Base-by-base conservation (phyloP, 2,888 invertebrate genomes). In the Dasypogon diadema region DNA sequence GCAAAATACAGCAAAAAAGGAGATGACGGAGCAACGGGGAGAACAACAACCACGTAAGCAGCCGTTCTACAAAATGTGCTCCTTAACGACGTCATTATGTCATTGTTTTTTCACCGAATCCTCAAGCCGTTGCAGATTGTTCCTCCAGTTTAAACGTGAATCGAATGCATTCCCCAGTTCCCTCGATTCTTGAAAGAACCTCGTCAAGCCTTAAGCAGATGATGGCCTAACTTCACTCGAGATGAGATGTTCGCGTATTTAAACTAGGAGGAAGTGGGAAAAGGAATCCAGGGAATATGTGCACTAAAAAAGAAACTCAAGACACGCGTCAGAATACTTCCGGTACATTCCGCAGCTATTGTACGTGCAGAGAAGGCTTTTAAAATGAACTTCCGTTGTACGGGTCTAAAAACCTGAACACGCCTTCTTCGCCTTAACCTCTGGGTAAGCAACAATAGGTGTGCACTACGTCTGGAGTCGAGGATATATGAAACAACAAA, bases 251-350 rank as follows among this genome's bases (percentile, higher is more conserved):
- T 37, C 58, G 34, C 70, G 65, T 48, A 75, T 46, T 70, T 63
- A 75, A 56, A 55, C 75, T 70, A 75, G 63, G 72, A 77, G 70
- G 72, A 72, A 75, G 72, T 60, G 75, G 72, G 63, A 56, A 37
- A 72, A 63, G 75, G 75, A 70, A 77, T 70, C 75, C 75, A 34
- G 34, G 56, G 42, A 74, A 56, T 74, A 70, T 70, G 51, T 70
- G 63, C 72, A 51, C 78, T 75, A 77, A 77, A 37, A 74, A 75
- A 77, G 75, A 78, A 78, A 79, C 79, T 79, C 60, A 76, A 79
- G 80, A 80, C 80, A 80, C 80, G 80, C 80, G 80, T 80, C 80
- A 80, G 79, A 79, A 79, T 80, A 79, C 77, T 80, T 80, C 80
- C 80, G 80, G 80, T 80, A 78, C 77, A 78, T 63, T 79, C 76